Evolutionary conservation across 2,797 vertebrate species (phyloP), one percentile per base, ranked within the genome.

Genomic region (Etheostoma perlongum): DNA sequence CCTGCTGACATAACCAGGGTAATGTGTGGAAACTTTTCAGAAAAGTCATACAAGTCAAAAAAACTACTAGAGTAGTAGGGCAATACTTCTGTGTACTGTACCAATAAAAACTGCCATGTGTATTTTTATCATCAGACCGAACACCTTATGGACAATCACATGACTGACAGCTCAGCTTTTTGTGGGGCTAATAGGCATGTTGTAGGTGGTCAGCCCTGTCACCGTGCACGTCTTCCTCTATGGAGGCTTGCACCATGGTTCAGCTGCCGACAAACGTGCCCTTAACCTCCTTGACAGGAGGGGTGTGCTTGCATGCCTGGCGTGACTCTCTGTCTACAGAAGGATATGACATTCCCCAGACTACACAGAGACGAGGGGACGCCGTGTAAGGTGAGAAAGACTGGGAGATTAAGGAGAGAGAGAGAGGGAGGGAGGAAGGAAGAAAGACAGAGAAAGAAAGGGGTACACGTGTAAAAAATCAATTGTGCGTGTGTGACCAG

Each of bases 221-320:
- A 48, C 77, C 18, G 0, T 30, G 65, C 81, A 74, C 42, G 19
- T 81, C 84, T 83, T 86, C 68, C 82, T 84, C 81, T 58, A 58
- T n/a, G 42, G 81, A 79, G 84, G 65, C 52, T 55, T n/a, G 74
- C 59, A 21, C n/a, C 1, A 8, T 23, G 73, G 83, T 79, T 78
- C 74, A 81, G 79, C 66, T 55, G 4, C 63, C 42, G 23, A 89
- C 82, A 86, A 88, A 88, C 85, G 82, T 82, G 88, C 89, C 87
- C 81, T 85, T 92, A 90, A 92, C 91, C 92, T 91, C 81, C 13
- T 23, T 87, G 88, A 91, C 83, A 87, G 82, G 76, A 58, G 77
- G 77, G 54, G 72, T 13, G 83, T 11, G 78, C 72, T 21, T 25
- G 69, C 74, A 19, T 40, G 67, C 80, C 76, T 23, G 15, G 64